Conservation (phyloP, 2,888 invertebrate genomes). For the Ectemnius cavifrons region DNA sequence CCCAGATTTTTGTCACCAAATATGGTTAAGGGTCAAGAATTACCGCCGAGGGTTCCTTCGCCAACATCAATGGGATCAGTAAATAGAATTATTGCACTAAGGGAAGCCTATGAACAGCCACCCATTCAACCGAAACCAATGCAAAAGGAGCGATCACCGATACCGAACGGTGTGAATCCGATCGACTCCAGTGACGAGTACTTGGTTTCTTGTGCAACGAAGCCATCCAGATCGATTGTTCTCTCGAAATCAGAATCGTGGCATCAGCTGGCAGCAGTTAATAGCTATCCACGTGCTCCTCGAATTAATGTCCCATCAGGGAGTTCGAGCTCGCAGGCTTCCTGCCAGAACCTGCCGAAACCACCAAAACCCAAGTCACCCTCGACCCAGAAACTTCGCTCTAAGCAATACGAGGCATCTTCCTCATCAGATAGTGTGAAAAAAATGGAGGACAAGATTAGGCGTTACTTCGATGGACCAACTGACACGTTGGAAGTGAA, state of each 20-base stretch:
- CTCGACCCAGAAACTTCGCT: slow-evolving; percentile 83
- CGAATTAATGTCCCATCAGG: slow-evolving; percentile 2
- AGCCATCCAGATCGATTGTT: slow-evolving; percentile 72
- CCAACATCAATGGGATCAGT: slow-evolving; percentile 39
- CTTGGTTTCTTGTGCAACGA: slow-evolving; percentile 71
- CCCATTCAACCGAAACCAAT: slow-evolving; percentile 40
- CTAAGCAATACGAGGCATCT: slow-evolving; percentile 89
- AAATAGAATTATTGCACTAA: slow-evolving; percentile 48
- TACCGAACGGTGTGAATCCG: slow-evolving; percentile 50
- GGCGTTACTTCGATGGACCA: slow-evolving; percentile 73
- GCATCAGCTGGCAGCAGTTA: slow-evolving; percentile 82
- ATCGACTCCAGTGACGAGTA: slow-evolving; percentile 76
- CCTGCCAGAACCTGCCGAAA: slow-evolving; percentile 52
- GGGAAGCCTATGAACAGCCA: slow-evolving; percentile 56
- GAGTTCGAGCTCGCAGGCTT: slow-evolving; percentile 62
- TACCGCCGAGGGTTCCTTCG: background rate
- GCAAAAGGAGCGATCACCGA: slow-evolving; percentile 57
- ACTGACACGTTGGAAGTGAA: slow-evolving; percentile 29
- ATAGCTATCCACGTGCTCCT: slow-evolving; percentile 72
- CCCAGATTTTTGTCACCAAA: background rate
- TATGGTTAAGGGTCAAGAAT: background rate
- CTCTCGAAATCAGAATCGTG: slow-evolving; percentile 88
- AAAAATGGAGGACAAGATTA: slow-evolving; percentile 75
- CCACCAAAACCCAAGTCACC: slow-evolving; percentile 85
- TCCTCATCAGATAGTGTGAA: slow-evolving; percentile 67